A percentile compares a stretch with the other conserved stretches of the same genome.
These are phyloP conservation scores for Psilanteris sp. DNA, from an alignment of 1,140 invertebrate genomes.

Conservation along the genomic window DNA sequence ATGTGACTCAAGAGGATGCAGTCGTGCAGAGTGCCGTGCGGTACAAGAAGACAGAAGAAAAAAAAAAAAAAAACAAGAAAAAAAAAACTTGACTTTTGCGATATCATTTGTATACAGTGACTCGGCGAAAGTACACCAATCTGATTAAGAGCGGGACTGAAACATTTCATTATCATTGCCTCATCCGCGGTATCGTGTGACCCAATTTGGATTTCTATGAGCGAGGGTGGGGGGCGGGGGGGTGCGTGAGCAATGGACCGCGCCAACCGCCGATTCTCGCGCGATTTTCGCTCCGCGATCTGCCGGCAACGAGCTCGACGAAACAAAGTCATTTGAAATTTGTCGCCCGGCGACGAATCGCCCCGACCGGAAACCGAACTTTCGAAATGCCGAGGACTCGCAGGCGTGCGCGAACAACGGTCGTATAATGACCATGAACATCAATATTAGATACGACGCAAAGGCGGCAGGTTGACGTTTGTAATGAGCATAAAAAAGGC, in stretches of 20 bases:
- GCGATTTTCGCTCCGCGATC: too few relatives aligned
- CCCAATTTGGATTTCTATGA: conserved; percentile 33
- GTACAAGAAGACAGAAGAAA: too few relatives aligned
- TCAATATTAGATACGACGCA: conserved; percentile 32
- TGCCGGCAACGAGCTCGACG: too few relatives aligned
- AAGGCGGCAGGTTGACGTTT: conserved; percentile 28
- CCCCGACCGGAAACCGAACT: not conserved
- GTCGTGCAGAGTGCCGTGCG: conserved; percentile 16
- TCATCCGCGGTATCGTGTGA: conserved; percentile 28
- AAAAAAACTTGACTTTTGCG: conserved; percentile 25
- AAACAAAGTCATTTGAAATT: too few relatives aligned
- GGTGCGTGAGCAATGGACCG: too few relatives aligned
- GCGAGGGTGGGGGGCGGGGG: too few relatives aligned
- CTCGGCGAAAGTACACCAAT: conserved; percentile 50
- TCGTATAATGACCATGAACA: conserved; percentile 29
- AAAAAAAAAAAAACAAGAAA: too few relatives aligned
- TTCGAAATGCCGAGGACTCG: not conserved
- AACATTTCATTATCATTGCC: conserved; percentile 43
- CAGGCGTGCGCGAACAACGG: conserved; percentile 5
- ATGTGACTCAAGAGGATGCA: conserved; percentile 46
- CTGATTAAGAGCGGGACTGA: conserved; percentile 54
- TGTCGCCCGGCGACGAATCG: too few relatives aligned
- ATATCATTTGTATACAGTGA: conserved; percentile 60
- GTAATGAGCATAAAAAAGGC: conserved; percentile 42
- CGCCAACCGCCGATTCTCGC: too few relatives aligned